Percentiles rank a stretch among this genome's conserved stretches.
These are phyloP conservation scores for Verasper variegatus DNA, from an alignment of 2,113 vertebrate genomes.

Conservation along the genomic window DNA sequence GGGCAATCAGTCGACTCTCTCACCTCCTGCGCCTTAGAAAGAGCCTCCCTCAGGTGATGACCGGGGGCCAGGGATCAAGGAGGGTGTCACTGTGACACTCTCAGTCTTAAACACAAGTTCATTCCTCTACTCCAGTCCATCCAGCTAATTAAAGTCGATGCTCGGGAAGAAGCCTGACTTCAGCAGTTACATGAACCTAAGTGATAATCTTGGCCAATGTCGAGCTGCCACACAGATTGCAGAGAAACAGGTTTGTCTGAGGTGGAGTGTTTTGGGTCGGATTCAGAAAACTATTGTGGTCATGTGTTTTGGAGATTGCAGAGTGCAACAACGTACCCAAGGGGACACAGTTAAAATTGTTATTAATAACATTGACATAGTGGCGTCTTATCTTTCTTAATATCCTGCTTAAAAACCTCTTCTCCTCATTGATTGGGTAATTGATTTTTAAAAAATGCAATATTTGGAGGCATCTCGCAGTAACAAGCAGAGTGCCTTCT, in stretches of 20 bases:
- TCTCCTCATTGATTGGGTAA: conserved; percentile 68
- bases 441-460: conserved; percentile 74
- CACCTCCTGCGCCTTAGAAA: conserved; percentile 60
- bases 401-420: conserved; percentile 72
- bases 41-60: conserved; percentile 62
- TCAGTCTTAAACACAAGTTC: conserved; percentile 66
- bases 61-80: conserved; percentile 64
- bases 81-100: conserved; percentile 59
- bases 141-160: conserved; percentile 70
- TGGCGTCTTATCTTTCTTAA: conserved; percentile 69
- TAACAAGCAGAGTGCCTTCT: conserved; percentile 68
- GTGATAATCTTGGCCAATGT: conserved; percentile 35
- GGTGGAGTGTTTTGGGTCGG: neutral
- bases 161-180: conserved; percentile 50
- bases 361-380: conserved; percentile 63
- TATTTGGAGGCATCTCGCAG: conserved; percentile 59
- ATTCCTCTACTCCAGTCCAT: conserved; percentile 53
- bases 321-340: conserved; percentile 23
- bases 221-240: conserved; percentile 8
- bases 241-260: conserved; percentile 17
- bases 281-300: too few species aligned
- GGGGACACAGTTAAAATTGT: conserved; percentile 42
- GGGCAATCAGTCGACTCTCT: conserved; percentile 76
- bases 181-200: conserved; percentile 40
- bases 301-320: neutral